phyloP scores from a whole-genome alignment of 2,113 vertebrate genomes.

The Trinectes maculatus region DNA sequence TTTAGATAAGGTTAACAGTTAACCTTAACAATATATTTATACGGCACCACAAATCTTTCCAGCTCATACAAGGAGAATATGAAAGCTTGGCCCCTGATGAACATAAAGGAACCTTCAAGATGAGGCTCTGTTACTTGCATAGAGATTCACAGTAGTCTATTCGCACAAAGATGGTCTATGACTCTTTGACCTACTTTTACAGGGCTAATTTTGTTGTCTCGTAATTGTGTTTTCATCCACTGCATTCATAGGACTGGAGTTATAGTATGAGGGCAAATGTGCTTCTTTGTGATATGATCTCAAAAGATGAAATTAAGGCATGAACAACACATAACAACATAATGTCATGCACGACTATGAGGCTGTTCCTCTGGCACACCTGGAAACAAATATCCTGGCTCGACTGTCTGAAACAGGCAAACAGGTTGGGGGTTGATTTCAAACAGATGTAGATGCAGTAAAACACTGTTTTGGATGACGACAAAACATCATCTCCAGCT shows the following conservation, averaged over 20 bases:
- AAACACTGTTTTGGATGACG: neutral
- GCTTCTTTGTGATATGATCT: neutral
- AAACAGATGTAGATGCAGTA: neutral
- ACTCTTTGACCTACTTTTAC: neutral
- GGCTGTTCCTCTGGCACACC: neutral
- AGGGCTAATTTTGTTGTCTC: neutral
- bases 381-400: neutral
- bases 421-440: constrained; percentile 21
- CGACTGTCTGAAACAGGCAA: neutral
- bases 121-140: neutral
- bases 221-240: neutral
- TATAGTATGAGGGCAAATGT: neutral
- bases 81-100: neutral
- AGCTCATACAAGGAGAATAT: too few species aligned
- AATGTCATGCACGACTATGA: neutral
- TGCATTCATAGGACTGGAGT: neutral
- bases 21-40: neutral
- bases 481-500: constrained; percentile 1
- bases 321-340: neutral
- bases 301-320: neutral
- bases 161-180: neutral
- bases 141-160: neutral
- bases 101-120: neutral
- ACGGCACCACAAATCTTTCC: neutral
- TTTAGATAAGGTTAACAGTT: neutral